Evolutionary conservation across 2,888 invertebrate genomes (phyloP).

Genomic region (Axea sp.): DNA sequence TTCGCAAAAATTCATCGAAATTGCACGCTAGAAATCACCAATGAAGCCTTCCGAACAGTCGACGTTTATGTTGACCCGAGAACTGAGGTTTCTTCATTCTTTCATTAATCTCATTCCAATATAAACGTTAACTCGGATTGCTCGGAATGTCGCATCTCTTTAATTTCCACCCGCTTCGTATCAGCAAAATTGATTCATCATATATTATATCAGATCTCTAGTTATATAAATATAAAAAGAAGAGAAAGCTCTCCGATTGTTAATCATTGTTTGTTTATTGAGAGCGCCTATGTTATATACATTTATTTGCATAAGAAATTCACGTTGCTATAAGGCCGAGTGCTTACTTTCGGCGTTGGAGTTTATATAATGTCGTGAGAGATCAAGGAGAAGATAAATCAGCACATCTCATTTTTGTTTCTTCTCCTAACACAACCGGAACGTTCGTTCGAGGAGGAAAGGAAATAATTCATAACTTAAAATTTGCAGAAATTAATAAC

Average conservation of each 20-base stretch:
- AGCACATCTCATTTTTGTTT: conserved; percentile 45
- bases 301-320: conserved; percentile 62
- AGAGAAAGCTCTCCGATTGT: conserved; percentile 62
- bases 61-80: too few species aligned
- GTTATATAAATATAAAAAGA: conserved; percentile 67
- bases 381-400: conserved; percentile 62
- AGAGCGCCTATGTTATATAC: conserved; percentile 59
- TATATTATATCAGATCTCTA: conserved; percentile 53
- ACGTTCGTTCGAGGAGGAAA: conserved; percentile 20
- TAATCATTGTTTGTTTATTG: conserved; percentile 23
- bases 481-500: too few species aligned
- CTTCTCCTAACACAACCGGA: conserved; percentile 55
- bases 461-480: too few species aligned
- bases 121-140: too few species aligned
- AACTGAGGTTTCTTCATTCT: too few species aligned
- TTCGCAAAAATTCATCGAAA: conserved; percentile 57
- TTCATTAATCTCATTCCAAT: too few species aligned
- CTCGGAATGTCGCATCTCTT: too few species aligned
- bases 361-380: conserved; percentile 60
- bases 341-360: conserved; percentile 64
- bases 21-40: conserved; percentile 31
- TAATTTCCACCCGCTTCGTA: conserved; percentile 15
- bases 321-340: conserved; percentile 63
- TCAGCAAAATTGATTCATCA: conserved; percentile 45
- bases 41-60: conserved; percentile 6